These are phyloP conservation scores for Aricia agestis DNA, from an alignment of 1,140 invertebrate species.

Conservation along the genomic window DNA sequence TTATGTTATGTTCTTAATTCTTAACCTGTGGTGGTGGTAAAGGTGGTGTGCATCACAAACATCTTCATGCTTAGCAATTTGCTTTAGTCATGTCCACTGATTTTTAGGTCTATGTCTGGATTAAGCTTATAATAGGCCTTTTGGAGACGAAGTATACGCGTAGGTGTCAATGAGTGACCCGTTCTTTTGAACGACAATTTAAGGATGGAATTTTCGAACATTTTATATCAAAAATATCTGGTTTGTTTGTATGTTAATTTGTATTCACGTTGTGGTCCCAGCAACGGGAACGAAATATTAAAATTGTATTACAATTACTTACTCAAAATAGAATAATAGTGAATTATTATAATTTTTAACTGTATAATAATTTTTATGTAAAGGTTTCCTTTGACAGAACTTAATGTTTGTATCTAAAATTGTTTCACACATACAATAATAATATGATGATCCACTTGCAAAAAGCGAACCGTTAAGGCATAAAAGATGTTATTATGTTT, in stretches of 20 bases:
- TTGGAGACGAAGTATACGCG: conserved; percentile 47
- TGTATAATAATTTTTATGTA: no score
- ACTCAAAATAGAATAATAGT: neutral
- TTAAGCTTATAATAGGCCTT: conserved; percentile 46
- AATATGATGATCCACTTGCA: no score
- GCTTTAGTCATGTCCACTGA: neutral
- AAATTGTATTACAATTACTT: conserved; percentile 43
- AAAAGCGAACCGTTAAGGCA: neutral
- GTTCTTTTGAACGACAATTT: conserved; percentile 47
- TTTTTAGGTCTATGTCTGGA: neutral
- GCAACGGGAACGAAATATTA: conserved; percentile 50
- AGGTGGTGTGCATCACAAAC: no score
- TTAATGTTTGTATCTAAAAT: no score
- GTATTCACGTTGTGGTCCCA: conserved; percentile 44
- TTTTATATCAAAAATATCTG: conserved; percentile 46
- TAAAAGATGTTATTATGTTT: conserved; percentile 9
- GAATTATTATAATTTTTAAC: neutral
- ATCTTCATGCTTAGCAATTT: no score
- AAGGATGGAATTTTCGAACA: conserved; percentile 51
- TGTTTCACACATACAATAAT: no score
- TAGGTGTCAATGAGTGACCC: conserved; percentile 61
- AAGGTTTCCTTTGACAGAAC: no score
- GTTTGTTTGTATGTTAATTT: conserved; percentile 52
- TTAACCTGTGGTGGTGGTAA: no score
- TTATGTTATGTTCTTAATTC: no score